Evolutionary conservation across 1,140 invertebrate genomes (phyloP).

Genomic region (Sminthurides bifidus): DNA sequence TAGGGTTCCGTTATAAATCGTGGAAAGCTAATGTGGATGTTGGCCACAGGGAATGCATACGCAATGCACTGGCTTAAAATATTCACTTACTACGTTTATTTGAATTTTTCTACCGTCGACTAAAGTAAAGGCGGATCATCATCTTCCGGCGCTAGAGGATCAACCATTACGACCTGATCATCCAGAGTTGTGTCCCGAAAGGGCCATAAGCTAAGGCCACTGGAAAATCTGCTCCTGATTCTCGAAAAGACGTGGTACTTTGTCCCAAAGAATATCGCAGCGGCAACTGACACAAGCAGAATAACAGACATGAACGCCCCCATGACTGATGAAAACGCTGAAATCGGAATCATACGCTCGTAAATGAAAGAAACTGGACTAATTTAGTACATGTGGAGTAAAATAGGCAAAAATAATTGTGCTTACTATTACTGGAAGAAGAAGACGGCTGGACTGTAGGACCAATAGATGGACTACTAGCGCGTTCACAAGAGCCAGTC

Average conservation of each 20-base stretch:
- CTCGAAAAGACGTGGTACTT: conserved; percentile 4
- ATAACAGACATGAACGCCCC: not conserved
- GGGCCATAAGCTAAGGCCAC: not conserved
- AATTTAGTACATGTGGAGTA: not conserved
- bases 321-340: not conserved
- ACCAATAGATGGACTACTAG: too few relatives aligned
- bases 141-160: not conserved
- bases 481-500: too few relatives aligned
- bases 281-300: not conserved
- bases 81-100: too few relatives aligned
- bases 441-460: not conserved
- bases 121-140: conserved; percentile 2
- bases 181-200: not conserved
- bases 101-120: too few relatives aligned
- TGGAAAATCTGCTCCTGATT: not conserved
- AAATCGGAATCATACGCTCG: not conserved
- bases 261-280: conserved; percentile 7
- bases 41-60: too few relatives aligned
- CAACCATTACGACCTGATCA: not conserved
- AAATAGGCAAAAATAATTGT: not conserved
- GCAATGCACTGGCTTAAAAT: too few relatives aligned
- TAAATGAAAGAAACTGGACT: not conserved
- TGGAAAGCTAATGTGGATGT: too few relatives aligned
- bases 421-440: not conserved
- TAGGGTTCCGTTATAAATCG: too few relatives aligned